Conservation (phyloP, 2,113 vertebrate species). For the Petrocephalus microphthalmus region DNA sequence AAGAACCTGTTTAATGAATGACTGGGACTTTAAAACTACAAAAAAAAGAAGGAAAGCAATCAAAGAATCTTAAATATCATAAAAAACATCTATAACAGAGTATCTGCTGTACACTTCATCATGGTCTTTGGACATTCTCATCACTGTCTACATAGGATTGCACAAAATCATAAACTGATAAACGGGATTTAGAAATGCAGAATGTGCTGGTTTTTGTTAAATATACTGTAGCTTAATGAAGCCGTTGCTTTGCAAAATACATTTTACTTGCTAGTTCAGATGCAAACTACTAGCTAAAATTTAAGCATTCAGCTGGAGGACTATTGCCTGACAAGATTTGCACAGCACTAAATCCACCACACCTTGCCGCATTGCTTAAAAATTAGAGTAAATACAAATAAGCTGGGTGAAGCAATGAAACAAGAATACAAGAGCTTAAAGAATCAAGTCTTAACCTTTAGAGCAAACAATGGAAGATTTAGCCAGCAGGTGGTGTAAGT, state of each 20-base stretch:
- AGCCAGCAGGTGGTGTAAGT: not conserved
- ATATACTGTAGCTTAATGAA: not conserved
- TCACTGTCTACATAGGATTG: not conserved
- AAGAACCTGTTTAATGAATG: too few species aligned
- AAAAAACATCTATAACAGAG: not conserved
- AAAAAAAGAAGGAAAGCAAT: not conserved
- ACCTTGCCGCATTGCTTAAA: not conserved
- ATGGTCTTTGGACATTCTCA: not conserved
- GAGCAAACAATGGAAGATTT: not conserved
- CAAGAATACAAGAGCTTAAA: not conserved
- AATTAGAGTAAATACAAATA: not conserved
- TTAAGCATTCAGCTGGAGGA: not conserved
- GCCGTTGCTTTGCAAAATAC: not conserved
- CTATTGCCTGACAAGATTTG: not conserved
- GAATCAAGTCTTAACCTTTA: not conserved
- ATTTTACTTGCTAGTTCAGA: not conserved
- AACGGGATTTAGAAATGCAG: not conserved
- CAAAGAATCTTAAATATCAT: not conserved
- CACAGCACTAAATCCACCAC: not conserved
- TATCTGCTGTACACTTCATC: not conserved
- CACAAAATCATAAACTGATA: not conserved
- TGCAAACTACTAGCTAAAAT: not conserved
- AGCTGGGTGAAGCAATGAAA: not conserved
- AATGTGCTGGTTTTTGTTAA: not conserved
- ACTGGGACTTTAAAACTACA: too few species aligned